These are phyloP conservation scores for Xenopus borealis DNA, from an alignment of 2,113 vertebrate species.

Conservation along the genomic window DNA sequence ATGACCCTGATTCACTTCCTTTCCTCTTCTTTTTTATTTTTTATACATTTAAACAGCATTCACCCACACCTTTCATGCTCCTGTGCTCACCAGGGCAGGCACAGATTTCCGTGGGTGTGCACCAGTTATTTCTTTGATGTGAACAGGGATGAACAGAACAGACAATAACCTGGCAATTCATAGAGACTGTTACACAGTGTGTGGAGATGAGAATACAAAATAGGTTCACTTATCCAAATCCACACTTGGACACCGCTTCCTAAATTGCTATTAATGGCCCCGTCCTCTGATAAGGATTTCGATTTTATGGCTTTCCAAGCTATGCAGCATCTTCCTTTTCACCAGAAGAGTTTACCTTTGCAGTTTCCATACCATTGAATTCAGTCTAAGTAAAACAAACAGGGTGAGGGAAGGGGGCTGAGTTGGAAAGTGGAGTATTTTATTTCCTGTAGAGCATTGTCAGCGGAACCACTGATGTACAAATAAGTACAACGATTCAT, in stretches of 20 bases:
- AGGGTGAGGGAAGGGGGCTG: slow-evolving; percentile 2
- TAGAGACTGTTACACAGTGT: slow-evolving; percentile 26
- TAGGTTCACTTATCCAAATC: slow-evolving; percentile 35
- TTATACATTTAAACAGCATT: slow-evolving; percentile 77
- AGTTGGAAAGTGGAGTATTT: slow-evolving; percentile 31
- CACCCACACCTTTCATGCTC: slow-evolving; percentile 60
- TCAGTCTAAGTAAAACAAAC: slow-evolving; percentile 32
- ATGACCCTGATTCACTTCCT: slow-evolving; percentile 84
- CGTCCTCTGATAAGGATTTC: slow-evolving; percentile 30
- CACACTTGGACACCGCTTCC: slow-evolving; percentile 27
- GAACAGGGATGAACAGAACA: slow-evolving; percentile 15
- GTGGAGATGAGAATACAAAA: slow-evolving; percentile 10
- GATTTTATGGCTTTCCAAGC: slow-evolving; percentile 31
- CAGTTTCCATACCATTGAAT: slow-evolving; percentile 44
- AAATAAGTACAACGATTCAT: slow-evolving; percentile 41
- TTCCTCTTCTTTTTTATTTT: slow-evolving; percentile 63
- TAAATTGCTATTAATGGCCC: slow-evolving; percentile 33
- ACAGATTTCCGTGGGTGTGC: slow-evolving; percentile 3
- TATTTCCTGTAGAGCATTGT: slow-evolving; percentile 31
- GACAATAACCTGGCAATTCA: slow-evolving; percentile 26
- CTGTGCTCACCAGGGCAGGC: slow-evolving; percentile 17
- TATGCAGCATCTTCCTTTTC: slow-evolving; percentile 11
- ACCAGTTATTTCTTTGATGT: slow-evolving; percentile 1
- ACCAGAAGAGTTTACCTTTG: slow-evolving; percentile 41
- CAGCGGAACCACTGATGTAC: slow-evolving; percentile 42